Percentiles rank a stretch among this genome's conserved stretches.
Evolutionary conservation across 2,113 vertebrate species (phyloP).

Genomic region (Gymnorhina tibicen): DNA sequence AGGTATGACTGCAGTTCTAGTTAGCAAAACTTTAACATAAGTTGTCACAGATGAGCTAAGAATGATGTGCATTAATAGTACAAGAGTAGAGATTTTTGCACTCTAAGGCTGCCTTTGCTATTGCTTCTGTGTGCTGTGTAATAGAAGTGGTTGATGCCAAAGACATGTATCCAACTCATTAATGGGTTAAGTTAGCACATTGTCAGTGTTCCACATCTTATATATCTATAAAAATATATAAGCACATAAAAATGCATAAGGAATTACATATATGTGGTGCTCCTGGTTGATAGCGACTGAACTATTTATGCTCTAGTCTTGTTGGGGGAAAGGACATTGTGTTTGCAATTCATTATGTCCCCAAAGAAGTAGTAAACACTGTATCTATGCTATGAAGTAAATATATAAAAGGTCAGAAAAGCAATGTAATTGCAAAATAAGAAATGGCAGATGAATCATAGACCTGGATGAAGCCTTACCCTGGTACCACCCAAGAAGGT

Average conservation of each 20-base stretch:
- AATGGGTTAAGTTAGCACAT: neutral
- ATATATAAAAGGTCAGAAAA: neutral
- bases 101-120: neutral
- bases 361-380: neutral
- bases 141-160: neutral
- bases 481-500: conserved; percentile 3
- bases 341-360: neutral
- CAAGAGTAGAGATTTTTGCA: neutral
- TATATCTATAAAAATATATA: neutral
- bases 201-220: neutral
- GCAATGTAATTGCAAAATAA: neutral
- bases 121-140: neutral
- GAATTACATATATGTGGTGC: neutral
- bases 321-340: neutral
- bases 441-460: neutral
- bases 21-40: neutral
- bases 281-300: neutral
- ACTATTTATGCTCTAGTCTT: neutral
- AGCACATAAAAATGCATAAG: neutral
- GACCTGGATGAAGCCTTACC: neutral
- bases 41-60: neutral
- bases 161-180: rapidly evolving
- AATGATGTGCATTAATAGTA: neutral
- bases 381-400: neutral
- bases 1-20: neutral